Evolutionary conservation across 2,113 vertebrate species (phyloP).

Genomic region (Myotis lucifugus): DNA sequence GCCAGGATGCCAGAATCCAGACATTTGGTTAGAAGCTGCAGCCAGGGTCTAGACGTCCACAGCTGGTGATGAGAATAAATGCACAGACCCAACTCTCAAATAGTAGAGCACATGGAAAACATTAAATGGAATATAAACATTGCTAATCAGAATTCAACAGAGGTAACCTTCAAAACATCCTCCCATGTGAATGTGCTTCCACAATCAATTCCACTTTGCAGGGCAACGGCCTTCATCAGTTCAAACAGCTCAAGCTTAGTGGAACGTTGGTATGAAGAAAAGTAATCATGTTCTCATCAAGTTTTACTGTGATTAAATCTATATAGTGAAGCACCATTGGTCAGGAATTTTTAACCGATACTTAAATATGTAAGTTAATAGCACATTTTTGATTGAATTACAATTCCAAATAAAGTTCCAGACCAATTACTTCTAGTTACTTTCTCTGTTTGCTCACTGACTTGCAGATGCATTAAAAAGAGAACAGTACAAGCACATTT

Average conservation of each 20-base stretch:
- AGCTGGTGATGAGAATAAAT: constrained; percentile 70
- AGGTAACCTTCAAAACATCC: constrained; percentile 55
- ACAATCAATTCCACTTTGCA: background rate
- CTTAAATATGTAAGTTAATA: constrained; percentile 43
- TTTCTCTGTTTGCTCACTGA: constrained; percentile 48
- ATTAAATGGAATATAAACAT: constrained; percentile 73
- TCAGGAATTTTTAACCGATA: constrained; percentile 62
- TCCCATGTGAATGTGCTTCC: constrained; percentile 10
- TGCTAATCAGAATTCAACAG: constrained; percentile 63
- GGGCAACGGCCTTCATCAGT: constrained; percentile 24
- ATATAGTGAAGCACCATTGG: constrained; percentile 14
- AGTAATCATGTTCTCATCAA: constrained; percentile 6
- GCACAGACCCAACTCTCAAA: constrained; percentile 51
- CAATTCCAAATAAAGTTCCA: constrained; percentile 50
- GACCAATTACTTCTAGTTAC: constrained; percentile 59
- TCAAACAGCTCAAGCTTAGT: constrained; percentile 9
- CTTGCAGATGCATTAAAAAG: constrained; percentile 10
- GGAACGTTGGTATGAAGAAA: constrained; percentile 43
- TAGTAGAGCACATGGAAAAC: constrained; percentile 65
- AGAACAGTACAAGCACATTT: background rate
- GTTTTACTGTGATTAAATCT: constrained; percentile 32
- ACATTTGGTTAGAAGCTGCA: constrained; percentile 66
- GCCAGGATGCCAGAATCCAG: constrained; percentile 43
- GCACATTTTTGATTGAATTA: constrained; percentile 12
- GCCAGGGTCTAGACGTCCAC: constrained; percentile 56